phyloP scores from a whole-genome alignment of 2,113 vertebrate species.

The Chiloscyllium plagiosum region DNA sequence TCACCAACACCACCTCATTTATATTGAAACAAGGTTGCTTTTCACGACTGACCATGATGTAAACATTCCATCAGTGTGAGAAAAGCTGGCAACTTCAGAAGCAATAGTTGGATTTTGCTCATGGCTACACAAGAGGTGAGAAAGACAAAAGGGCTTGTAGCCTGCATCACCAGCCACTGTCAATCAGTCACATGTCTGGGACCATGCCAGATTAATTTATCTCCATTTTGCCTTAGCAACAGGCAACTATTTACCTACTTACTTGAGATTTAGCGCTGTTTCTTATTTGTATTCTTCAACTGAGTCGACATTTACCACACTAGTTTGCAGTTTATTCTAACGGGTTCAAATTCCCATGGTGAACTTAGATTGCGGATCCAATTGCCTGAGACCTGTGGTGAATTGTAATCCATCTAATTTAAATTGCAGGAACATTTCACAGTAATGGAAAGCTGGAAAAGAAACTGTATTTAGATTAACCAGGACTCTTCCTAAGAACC shows the following conservation, averaged over 20 bases:
- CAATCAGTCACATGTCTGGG: neutral
- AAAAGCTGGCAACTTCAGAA: neutral
- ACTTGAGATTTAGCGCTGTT: neutral
- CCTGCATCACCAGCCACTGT: neutral
- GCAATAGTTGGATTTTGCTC: neutral
- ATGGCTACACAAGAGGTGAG: neutral
- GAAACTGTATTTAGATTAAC: neutral
- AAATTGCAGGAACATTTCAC: neutral
- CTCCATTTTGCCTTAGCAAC: neutral
- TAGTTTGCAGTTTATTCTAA: constrained; percentile 22
- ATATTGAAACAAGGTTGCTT: neutral
- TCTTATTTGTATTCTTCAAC: constrained; percentile 20
- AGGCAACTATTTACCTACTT: neutral
- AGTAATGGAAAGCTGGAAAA: neutral
- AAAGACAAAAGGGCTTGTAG: constrained; percentile 1
- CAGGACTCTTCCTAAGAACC: neutral
- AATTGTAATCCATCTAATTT: constrained; percentile 1
- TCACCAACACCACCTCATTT: neutral
- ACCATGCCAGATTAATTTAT: neutral
- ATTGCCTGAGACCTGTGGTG: neutral
- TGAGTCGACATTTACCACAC: neutral
- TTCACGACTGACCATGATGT: neutral
- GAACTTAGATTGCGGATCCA: neutral
- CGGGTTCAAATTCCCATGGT: constrained; percentile 2
- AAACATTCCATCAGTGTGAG: neutral